A percentile compares a stretch with the other conserved stretches of the same genome.
These are phyloP conservation scores for Phenganax subtilis DNA, from an alignment of 92 coral and sea anemone species.

Conservation along the genomic window DNA sequence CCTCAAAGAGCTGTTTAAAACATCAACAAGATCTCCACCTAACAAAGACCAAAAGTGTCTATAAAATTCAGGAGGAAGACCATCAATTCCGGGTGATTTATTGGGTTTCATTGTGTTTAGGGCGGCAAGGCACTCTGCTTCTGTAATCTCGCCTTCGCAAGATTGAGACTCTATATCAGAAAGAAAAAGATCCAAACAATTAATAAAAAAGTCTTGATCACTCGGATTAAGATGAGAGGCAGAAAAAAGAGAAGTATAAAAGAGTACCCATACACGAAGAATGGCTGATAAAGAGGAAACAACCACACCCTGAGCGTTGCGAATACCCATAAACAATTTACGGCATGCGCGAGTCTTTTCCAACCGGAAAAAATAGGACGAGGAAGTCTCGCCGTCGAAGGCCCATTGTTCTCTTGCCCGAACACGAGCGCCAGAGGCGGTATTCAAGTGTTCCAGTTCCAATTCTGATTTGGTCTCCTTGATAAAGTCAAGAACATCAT, in stretches of 20 bases:
- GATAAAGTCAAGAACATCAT: neutral
- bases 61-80: slow-evolving; percentile 58
- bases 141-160: slow-evolving; percentile 47
- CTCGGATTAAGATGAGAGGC: neutral
- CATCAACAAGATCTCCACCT: slow-evolving; percentile 44
- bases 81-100: slow-evolving; percentile 58
- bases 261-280: neutral
- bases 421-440: neutral
- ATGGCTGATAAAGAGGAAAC: neutral
- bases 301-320: neutral
- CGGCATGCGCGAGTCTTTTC: neutral
- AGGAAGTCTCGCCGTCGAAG: neutral
- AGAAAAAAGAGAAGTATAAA: slow-evolving; percentile 7
- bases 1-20: slow-evolving; percentile 19
- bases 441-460: neutral
- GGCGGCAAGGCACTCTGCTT: slow-evolving; percentile 34
- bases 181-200: neutral
- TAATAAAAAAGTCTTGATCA: neutral
- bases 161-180: neutral
- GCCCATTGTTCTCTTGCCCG: slow-evolving; percentile 3
- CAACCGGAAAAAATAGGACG: neutral
- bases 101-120: slow-evolving; percentile 35
- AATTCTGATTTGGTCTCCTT: neutral
- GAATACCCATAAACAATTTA: neutral
- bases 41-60: slow-evolving; percentile 42